Percentiles rank a stretch among this genome's conserved stretches.
Evolutionary conservation across 2,113 vertebrate genomes (phyloP).

Genomic region (Podilymbus podiceps): DNA sequence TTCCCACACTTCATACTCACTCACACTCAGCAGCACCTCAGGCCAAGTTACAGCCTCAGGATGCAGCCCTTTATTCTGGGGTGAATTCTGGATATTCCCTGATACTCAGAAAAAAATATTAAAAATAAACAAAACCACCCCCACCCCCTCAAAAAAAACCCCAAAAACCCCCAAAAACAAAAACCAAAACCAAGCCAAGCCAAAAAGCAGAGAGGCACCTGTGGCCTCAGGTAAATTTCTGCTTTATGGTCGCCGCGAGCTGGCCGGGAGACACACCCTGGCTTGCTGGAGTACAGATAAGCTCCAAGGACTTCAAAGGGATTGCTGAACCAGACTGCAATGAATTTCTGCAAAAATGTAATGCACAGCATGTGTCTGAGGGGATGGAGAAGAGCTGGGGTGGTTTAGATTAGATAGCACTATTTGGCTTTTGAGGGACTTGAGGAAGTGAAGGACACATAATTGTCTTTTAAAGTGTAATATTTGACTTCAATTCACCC

Average conservation of each 20-base stretch:
- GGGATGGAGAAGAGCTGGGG: slow-evolving; percentile 27
- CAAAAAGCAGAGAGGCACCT: neutral
- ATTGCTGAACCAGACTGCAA: slow-evolving; percentile 39
- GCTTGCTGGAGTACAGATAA: slow-evolving; percentile 53
- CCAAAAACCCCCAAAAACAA: no score
- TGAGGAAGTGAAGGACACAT: slow-evolving; percentile 8
- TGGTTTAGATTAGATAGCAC: slow-evolving; percentile 65
- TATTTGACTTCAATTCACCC: slow-evolving; percentile 13
- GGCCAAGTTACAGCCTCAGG: neutral
- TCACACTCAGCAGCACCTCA: neutral
- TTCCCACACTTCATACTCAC: neutral
- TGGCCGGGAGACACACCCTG: slow-evolving; percentile 9
- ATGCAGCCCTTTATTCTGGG: neutral
- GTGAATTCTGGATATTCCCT: neutral
- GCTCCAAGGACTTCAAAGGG: slow-evolving; percentile 60
- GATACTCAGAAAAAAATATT: neutral
- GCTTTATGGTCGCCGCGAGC: slow-evolving; percentile 22
- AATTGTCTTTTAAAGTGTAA: slow-evolving; percentile 50
- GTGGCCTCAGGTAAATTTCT: slow-evolving; percentile 18
- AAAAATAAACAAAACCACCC: no score
- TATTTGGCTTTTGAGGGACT: slow-evolving; percentile 42
- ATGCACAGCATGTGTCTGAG: slow-evolving; percentile 40
- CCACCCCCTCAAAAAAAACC: no score
- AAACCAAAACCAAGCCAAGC: no score
- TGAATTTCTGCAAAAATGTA: slow-evolving; percentile 23